phyloP scores from a whole-genome alignment of 2,113 vertebrate species.

The Myiozetetes cayanensis region DNA sequence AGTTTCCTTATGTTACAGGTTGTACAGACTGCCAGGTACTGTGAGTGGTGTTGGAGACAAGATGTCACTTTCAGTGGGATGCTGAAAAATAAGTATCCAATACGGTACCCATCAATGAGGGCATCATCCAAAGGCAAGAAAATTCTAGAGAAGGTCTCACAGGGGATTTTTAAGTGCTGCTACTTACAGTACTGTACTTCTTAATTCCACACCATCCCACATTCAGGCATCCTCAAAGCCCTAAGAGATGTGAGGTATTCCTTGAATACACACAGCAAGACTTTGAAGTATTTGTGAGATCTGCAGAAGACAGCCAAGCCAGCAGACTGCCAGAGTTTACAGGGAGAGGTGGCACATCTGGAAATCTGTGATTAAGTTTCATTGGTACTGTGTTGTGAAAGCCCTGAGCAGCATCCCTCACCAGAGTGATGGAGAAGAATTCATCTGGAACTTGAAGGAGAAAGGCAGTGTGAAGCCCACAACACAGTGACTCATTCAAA shows the following conservation, averaged over 20 bases:
- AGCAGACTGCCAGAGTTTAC: background rate
- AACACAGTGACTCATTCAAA: background rate
- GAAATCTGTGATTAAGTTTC: background rate
- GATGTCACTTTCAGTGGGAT: background rate
- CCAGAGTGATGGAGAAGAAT: background rate
- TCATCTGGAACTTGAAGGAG: background rate
- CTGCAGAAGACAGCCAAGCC: background rate
- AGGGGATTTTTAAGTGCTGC: background rate
- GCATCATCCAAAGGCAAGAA: background rate
- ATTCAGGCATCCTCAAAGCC: background rate
- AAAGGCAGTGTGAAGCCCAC: background rate
- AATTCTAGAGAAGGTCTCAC: background rate
- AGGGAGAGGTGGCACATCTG: background rate
- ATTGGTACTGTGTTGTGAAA: background rate
- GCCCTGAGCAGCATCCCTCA: background rate
- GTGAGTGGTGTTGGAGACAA: background rate
- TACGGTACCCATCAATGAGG: background rate
- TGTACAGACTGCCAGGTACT: background rate
- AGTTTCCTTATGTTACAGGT: background rate
- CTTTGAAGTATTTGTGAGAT: background rate
- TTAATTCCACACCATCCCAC: background rate
- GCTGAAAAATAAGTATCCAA: background rate
- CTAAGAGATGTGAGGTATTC: background rate
- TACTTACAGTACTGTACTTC: background rate
- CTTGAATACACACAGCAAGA: fast-evolving